Evolutionary conservation across 2,113 vertebrate genomes (phyloP), one percentile per base, ranked within the genome.

Genomic region (Oostethus manadensis): DNA sequence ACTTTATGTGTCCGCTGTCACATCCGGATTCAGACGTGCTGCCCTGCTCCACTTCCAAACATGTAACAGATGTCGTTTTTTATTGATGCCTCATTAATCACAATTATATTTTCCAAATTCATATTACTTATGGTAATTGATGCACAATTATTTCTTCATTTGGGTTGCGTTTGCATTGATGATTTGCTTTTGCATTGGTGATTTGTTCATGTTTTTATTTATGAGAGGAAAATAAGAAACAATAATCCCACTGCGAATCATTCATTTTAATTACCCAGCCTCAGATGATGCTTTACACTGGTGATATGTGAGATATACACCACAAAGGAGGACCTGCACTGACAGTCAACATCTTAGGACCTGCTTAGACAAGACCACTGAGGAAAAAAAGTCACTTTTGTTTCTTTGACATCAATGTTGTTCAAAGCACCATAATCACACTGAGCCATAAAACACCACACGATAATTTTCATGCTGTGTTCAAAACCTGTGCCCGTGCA

Each of bases 51-150:
- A 51, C 22, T 58, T 54, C 21, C 33, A 68, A 70, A 69, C 59
- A 63, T 51, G 20, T 21, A 78, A 62, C 76, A 78, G 80, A 74
- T 81, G 77, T 62, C 74, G 49, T 61, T 73, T 78, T 84, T 71
- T 60, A 63, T 48, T 60, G 62, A 66, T 54, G 53, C 23, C 45
- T 64, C 68, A 71, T 83, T 71, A 58, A 79, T 82, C 68, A 67
- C 54, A 62, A 70, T 74, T 77, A 62, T 43, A 63, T 73, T 73
- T 68, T 64, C 22, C 49, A 69, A 62, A 20, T 68, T 73, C 44
- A 42, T 60, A 64, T 64, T 49, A 46, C 51, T 53, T 58, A 48
- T 58, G 40, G 70, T 79, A 58, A 77, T 56, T 74, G 45, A 81
- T 69, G 65, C 44, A 48, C 61, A 66, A 67, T 74, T 76, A 77